Conservation (phyloP, 2,888 invertebrate species). For the Yponomeuta evonymella region DNA sequence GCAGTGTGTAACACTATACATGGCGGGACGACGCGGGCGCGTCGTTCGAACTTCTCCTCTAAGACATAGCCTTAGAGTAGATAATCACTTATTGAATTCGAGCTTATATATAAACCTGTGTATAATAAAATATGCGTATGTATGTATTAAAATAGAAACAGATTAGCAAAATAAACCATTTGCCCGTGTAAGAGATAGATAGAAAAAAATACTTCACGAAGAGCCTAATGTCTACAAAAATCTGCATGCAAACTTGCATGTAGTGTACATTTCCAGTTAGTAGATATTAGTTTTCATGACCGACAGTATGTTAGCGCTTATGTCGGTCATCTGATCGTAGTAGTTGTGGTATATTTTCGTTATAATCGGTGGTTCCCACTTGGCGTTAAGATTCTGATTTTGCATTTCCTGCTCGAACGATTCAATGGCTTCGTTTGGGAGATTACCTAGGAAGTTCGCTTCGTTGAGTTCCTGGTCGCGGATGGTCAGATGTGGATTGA, state of each 20-base stretch:
- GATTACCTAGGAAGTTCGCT: neutral
- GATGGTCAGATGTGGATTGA: conserved; percentile 56
- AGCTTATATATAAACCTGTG: conserved; percentile 9
- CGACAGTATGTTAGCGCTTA: conserved; percentile 34
- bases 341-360: conserved; percentile 39
- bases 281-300: conserved; percentile 50
- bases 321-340: conserved; percentile 30
- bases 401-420: neutral
- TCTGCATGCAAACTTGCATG: neutral
- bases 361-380: conserved; percentile 46
- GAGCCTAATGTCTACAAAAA: neutral
- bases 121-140: neutral
- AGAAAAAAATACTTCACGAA: conserved; percentile 10
- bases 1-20: conserved; percentile 1
- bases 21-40: neutral
- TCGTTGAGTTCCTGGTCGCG: conserved; percentile 13
- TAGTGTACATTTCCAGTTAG: conserved; percentile 20
- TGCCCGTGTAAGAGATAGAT: conserved; percentile 6
- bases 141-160: neutral
- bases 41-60: neutral
- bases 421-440: neutral
- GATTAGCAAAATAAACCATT: conserved; percentile 9
- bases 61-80: neutral
- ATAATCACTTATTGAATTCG: neutral
- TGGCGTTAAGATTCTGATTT: conserved; percentile 7